phyloP scores from a whole-genome alignment of 2,888 invertebrate species.

The Lacanobia wlatinum region DNA sequence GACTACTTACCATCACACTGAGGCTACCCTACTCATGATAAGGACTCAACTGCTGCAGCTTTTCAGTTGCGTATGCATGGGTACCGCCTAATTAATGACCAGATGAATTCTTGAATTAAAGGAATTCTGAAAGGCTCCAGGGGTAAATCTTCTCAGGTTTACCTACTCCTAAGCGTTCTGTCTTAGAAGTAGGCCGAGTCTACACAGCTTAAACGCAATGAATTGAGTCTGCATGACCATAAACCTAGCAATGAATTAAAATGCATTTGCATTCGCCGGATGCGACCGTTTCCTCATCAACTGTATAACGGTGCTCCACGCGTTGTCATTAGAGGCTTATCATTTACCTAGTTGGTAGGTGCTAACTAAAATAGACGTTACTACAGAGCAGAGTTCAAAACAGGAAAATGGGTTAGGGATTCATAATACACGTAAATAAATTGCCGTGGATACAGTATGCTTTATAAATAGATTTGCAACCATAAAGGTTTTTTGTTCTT shows the following conservation, averaged over 20 bases:
- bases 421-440: neutral
- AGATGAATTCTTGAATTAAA: too few relatives aligned
- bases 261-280: slow-evolving; percentile 60
- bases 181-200: neutral
- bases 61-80: too few relatives aligned
- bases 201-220: neutral
- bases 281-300: slow-evolving; percentile 63
- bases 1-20: too few relatives aligned
- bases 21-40: too few relatives aligned
- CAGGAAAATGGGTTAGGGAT: slow-evolving; percentile 41
- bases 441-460: neutral
- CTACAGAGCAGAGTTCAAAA: slow-evolving; percentile 23
- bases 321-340: slow-evolving; percentile 46
- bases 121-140: too few relatives aligned
- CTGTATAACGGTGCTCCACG: slow-evolving; percentile 46
- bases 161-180: too few relatives aligned
- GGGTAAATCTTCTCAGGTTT: too few relatives aligned
- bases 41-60: too few relatives aligned
- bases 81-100: too few relatives aligned
- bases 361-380: slow-evolving; percentile 10
- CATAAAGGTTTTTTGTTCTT: neutral
- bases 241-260: slow-evolving; percentile 12
- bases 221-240: slow-evolving; percentile 7
- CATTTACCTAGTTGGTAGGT: neutral
- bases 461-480: too few relatives aligned